Evolutionary conservation across 2,113 vertebrate species (phyloP).

Genomic region (Felis chaus): DNA sequence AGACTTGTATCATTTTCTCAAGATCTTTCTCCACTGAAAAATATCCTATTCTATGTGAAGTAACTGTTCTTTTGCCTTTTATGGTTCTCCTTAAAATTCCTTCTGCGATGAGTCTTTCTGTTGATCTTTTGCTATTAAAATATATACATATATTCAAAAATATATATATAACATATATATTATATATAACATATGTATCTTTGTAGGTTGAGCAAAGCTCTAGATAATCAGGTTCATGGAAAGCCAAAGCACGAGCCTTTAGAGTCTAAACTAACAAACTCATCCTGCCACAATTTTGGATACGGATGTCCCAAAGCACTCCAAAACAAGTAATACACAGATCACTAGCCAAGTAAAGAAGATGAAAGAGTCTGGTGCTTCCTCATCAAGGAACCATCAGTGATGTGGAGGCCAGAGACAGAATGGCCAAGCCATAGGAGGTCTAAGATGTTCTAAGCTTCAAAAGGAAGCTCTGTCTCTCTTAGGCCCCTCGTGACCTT

Average conservation of each 20-base stretch:
- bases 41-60: background rate
- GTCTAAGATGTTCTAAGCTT: constrained; percentile 11
- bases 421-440: constrained; percentile 17
- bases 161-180: too few relatives aligned
- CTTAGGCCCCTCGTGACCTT: constrained; percentile 48
- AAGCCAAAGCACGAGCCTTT: background rate
- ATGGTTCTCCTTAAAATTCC: background rate
- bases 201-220: background rate
- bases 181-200: background rate
- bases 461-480: constrained; percentile 42
- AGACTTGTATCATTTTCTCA: background rate
- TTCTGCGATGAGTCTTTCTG: constrained; percentile 6
- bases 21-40: constrained; percentile 21
- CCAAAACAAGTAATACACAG: background rate
- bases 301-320: background rate
- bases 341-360: background rate
- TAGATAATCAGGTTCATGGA: background rate
- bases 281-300: background rate
- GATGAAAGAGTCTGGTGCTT: background rate
- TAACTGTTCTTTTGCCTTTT: background rate
- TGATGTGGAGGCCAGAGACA: background rate
- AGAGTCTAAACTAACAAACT: background rate
- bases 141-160: too few relatives aligned
- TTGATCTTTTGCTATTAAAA: background rate
- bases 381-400: background rate